A percentile compares a stretch with the other conserved stretches of the same genome.
Conservation (phyloP, 53 echinoderm and acorn worm species). For the Astropecten irregularis region DNA sequence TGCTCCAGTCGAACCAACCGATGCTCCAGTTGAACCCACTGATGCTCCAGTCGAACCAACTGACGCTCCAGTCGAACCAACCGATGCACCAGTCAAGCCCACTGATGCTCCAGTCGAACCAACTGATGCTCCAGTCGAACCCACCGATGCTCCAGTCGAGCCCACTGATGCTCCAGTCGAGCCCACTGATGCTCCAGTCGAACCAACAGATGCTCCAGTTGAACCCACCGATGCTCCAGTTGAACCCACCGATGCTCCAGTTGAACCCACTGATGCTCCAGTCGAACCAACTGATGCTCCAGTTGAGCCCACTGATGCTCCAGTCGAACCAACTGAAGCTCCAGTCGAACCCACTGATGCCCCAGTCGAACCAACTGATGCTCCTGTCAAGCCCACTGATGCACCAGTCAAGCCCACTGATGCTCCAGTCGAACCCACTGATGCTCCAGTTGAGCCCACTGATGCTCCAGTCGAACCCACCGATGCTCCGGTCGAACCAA, state of each 20-base stretch:
- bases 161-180: background rate
- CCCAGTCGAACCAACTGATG: background rate
- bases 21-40: background rate
- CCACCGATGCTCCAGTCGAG: background rate
- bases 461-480: background rate
- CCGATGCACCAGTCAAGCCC: background rate
- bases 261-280: background rate
- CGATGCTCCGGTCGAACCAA: background rate
- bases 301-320: background rate
- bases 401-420: background rate
- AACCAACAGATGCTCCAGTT: constrained; percentile 5
- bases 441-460: constrained; percentile 3
- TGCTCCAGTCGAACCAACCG: background rate
- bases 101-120: background rate
- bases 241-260: background rate
- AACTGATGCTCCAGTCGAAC: constrained; percentile 5
- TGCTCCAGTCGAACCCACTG: background rate
- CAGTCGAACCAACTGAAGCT: background rate
- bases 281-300: constrained; percentile 1
- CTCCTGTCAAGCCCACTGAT: background rate
- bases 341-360: background rate
- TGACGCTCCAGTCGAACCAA: background rate
- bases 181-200: constrained; percentile 5
- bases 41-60: background rate
- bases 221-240: background rate